phyloP scores from a whole-genome alignment of 2,797 vertebrate species.

The Hyperoplus lanceolatus region DNA sequence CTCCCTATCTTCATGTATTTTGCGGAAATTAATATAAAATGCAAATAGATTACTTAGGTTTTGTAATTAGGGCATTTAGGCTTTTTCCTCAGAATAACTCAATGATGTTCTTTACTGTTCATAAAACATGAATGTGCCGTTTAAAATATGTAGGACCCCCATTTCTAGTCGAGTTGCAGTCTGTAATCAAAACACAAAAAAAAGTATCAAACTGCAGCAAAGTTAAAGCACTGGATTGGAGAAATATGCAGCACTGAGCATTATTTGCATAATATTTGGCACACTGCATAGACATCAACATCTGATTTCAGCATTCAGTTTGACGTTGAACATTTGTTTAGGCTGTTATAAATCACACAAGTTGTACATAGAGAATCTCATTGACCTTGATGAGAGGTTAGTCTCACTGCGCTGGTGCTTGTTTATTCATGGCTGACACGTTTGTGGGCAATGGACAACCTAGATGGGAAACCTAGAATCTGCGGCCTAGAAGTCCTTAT shows the following conservation, averaged over 20 bases:
- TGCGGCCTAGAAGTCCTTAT: background rate
- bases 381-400: background rate
- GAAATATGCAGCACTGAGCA: background rate
- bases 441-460: background rate
- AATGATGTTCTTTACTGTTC: conserved; percentile 12
- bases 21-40: conserved; percentile 12
- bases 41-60: conserved; percentile 7
- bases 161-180: conserved; percentile 12
- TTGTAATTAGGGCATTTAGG: conserved; percentile 12
- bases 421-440: background rate
- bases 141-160: conserved; percentile 52
- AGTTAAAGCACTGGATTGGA: conserved; percentile 21
- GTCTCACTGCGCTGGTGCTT: background rate
- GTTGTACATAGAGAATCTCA: background rate
- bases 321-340: conserved; percentile 7
- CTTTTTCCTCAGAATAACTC: conserved; percentile 24
- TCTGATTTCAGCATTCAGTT: background rate
- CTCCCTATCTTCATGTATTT: background rate
- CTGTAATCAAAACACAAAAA: conserved; percentile 37
- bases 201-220: conserved; percentile 10
- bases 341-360: background rate
- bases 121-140: conserved; percentile 49
- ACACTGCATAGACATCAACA: background rate
- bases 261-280: background rate
- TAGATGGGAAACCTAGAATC: background rate